Percentiles rank a stretch among this genome's conserved stretches.
Evolutionary conservation across 2,888 invertebrate species (phyloP).

Genomic region (Lepidocyrtinus sp.): DNA sequence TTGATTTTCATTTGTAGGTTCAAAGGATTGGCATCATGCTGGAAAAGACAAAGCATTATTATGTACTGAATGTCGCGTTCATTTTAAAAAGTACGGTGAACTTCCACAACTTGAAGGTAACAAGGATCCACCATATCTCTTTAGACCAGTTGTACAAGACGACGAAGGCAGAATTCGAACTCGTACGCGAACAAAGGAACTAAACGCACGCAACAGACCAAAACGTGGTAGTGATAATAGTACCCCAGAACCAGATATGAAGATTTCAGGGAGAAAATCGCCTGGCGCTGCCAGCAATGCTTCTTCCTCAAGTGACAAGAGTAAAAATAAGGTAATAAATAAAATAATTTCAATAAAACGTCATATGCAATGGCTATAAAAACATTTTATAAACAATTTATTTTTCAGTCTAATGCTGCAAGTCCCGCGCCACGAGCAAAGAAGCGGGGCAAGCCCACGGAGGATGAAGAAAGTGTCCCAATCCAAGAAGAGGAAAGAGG

Average conservation of each 20-base stretch:
- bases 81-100: constrained; percentile 85
- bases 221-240: constrained; percentile 72
- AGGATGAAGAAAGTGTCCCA: constrained; percentile 76
- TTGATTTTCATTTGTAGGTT: constrained; percentile 75
- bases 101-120: constrained; percentile 75
- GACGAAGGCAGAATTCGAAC: constrained; percentile 90
- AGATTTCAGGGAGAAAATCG: constrained; percentile 71
- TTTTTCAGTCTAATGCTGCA: constrained; percentile 69
- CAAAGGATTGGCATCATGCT: constrained; percentile 82
- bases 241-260: constrained; percentile 72
- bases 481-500: constrained; percentile 77
- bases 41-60: constrained; percentile 81
- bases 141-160: constrained; percentile 81
- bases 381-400: constrained; percentile 6
- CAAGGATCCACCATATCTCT: constrained; percentile 73
- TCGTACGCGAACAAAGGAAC: constrained; percentile 82
- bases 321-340: constrained; percentile 71
- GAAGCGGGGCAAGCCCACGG: constrained; percentile 71
- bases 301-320: constrained; percentile 73
- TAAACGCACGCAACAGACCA: constrained; percentile 72
- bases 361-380: neutral
- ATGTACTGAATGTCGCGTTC: constrained; percentile 83
- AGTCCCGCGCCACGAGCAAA: constrained; percentile 69
- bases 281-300: constrained; percentile 71
- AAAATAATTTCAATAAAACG: neutral